A percentile compares a stretch with the other conserved stretches of the same genome.
Evolutionary conservation across 2,797 vertebrate genomes (phyloP).

Genomic region (Sebastiscus albofasciatus): DNA sequence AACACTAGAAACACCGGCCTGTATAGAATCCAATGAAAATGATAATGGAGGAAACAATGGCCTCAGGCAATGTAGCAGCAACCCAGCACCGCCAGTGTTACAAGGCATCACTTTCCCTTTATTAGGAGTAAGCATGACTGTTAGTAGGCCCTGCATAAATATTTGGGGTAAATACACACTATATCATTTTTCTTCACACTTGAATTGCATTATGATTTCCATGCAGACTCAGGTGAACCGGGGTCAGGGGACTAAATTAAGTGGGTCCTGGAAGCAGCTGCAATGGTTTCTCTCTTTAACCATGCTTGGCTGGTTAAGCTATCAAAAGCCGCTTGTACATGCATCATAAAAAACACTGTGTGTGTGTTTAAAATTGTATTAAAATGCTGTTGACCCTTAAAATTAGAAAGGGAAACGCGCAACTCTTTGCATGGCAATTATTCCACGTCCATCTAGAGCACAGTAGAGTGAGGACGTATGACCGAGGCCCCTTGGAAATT

Average conservation of each 20-base stretch:
- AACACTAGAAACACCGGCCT: slow-evolving; percentile 71
- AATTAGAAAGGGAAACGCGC: slow-evolving; percentile 92
- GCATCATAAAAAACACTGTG: slow-evolving; percentile 95
- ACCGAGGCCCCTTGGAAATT: slow-evolving; percentile 79
- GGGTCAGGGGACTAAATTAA: slow-evolving; percentile 99
- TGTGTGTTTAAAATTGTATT: slow-evolving; percentile 95
- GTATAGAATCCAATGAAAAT: slow-evolving; percentile 85
- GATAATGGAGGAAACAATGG: slow-evolving; percentile 83
- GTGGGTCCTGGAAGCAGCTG: slow-evolving; percentile 96
- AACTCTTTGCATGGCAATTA: slow-evolving; percentile 90
- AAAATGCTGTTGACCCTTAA: slow-evolving; percentile 93
- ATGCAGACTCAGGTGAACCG: slow-evolving; percentile 96
- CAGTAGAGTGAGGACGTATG: slow-evolving; percentile 66
- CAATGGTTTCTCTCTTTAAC: slow-evolving; percentile 94
- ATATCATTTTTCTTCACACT: slow-evolving; percentile 99
- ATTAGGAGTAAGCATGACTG: slow-evolving; percentile 88
- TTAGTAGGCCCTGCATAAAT: slow-evolving; percentile 94
- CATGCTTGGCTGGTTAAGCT: slow-evolving; percentile 99
- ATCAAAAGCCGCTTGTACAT: slow-evolving; percentile 96
- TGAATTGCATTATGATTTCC: slow-evolving; percentile 98
- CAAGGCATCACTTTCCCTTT: slow-evolving; percentile 85
- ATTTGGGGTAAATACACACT: slow-evolving; percentile 96
- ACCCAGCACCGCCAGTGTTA: slow-evolving; percentile 75
- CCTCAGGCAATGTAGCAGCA: slow-evolving; percentile 77
- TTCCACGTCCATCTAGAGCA: slow-evolving; percentile 85